These are phyloP conservation scores for Turritopsis rubra DNA, from an alignment of 30 jellyfish, hydroid and myxozoan species.

Conservation along the genomic window DNA sequence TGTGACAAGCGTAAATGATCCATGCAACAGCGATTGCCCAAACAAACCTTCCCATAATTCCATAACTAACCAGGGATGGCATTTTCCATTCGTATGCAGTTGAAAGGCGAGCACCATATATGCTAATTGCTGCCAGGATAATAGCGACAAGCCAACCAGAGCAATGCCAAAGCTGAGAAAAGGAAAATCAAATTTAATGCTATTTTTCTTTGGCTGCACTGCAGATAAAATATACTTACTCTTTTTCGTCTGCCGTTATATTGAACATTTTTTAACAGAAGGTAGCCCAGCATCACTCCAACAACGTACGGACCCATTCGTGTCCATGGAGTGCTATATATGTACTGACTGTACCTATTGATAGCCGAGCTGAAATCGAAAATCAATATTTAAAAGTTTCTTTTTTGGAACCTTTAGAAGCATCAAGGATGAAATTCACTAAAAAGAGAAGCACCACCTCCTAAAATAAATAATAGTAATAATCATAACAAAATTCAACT, in stretches of 20 bases:
- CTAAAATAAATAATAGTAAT: no score
- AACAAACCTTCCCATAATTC: conserved; percentile 17
- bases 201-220: not conserved
- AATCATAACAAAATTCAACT: not conserved
- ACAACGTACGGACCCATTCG: not conserved
- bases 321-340: not conserved
- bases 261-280: not conserved
- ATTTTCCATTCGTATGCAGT: conserved; percentile 16
- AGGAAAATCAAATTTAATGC: not conserved
- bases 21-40: conserved; percentile 40
- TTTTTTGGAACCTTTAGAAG: no score
- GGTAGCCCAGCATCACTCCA: not conserved
- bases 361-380: not conserved
- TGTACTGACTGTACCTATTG: not conserved
- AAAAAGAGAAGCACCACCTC: no score
- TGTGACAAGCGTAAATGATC: conserved; percentile 36
- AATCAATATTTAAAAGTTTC: no score
- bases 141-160: conserved; percentile 30
- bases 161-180: not conserved
- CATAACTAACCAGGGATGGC: conserved; percentile 19
- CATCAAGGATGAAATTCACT: no score
- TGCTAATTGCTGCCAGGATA: conserved; percentile 8
- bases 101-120: conserved; percentile 27
- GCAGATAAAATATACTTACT: not conserved
- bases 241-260: not conserved